Evolutionary conservation across 2,888 invertebrate species (phyloP), one percentile per base, ranked within the genome.

Genomic region (Dolichopus griseipennis): DNA sequence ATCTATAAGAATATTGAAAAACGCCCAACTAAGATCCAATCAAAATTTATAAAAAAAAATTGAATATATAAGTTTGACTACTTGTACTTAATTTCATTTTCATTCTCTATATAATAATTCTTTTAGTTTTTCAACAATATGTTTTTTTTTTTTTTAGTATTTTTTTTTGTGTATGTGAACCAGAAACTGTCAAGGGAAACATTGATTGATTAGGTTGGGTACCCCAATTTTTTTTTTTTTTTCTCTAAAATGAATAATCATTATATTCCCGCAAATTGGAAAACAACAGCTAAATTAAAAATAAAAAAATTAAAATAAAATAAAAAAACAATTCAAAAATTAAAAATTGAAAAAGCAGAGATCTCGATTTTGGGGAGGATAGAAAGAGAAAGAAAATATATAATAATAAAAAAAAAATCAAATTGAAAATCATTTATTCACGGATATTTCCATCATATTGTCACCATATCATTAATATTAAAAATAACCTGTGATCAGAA

Each of bases 401-500:
- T 27, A 27, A 27, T 27, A 27, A 43, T 43, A 15, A 43, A 43
- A 15, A 43, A n/a, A 52, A 52, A 52, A 52, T 12, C 15, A 52
- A 52, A 52, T 52, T 52, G 52, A 52, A 52, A 52, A 52, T 52
- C 52, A 52, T 52, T 52, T 52, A 52, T 52, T 52, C 63, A 63
- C 63, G 63, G 63, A 63, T 63, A 27, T 63, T 63, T 63, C 63
- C 63, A 63, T 63, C 63, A 63, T n/a, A 63, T 15, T 63, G 63
- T 63, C 63, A 63, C 63, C 27, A 52, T 52, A 52, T 52, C 52
- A 52, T 52, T 52, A 52, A 52, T 52, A 52, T 52, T n/a, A 52
- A 6, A 7, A 52, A 62, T 21, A 63, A 63, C 63, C 63, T 63
- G 63, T 27, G 63, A 63, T 63, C 18, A 63, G 15, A 52, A 12